Evolutionary conservation across 2,888 invertebrate species (phyloP).

Genomic region (Glaucopsyche alexis): DNA sequence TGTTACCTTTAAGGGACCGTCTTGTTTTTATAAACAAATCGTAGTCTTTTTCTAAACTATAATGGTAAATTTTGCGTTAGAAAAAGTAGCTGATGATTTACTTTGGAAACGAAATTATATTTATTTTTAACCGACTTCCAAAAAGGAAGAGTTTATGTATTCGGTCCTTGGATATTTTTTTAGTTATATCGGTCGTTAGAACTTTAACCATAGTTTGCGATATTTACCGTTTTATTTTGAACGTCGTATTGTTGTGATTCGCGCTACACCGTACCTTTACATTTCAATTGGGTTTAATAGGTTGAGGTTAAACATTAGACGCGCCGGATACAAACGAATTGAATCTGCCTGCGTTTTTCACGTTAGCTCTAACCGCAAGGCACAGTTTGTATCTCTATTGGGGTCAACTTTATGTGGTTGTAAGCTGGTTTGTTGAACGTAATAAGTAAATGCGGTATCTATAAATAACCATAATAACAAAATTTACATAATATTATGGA

Average conservation of each 20-base stretch:
- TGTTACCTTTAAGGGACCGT: background rate
- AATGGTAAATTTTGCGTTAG: too few relatives aligned
- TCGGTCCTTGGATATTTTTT: too few relatives aligned
- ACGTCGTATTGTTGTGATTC: background rate
- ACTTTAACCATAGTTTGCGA: too few relatives aligned
- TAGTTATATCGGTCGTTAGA: too few relatives aligned
- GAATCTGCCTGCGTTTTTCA: slow-evolving; percentile 3
- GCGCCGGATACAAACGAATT: slow-evolving; percentile 15
- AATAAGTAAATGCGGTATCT: background rate
- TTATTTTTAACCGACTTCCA: too few relatives aligned
- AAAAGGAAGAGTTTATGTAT: too few relatives aligned
- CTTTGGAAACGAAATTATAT: too few relatives aligned
- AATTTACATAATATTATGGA: too few relatives aligned
- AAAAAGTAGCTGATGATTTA: too few relatives aligned
- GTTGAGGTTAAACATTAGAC: background rate
- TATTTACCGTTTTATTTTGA: too few relatives aligned
- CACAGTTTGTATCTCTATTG: background rate
- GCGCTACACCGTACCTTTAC: background rate
- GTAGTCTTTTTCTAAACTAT: too few relatives aligned
- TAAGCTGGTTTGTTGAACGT: background rate
- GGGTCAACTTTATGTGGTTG: background rate
- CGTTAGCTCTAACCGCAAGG: background rate
- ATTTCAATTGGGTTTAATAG: slow-evolving; percentile 11
- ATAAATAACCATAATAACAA: background rate
- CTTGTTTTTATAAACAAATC: background rate